Evolutionary conservation across 2,113 vertebrate species (phyloP), one percentile per base, ranked within the genome.

Genomic region (Cygnus atratus): DNA sequence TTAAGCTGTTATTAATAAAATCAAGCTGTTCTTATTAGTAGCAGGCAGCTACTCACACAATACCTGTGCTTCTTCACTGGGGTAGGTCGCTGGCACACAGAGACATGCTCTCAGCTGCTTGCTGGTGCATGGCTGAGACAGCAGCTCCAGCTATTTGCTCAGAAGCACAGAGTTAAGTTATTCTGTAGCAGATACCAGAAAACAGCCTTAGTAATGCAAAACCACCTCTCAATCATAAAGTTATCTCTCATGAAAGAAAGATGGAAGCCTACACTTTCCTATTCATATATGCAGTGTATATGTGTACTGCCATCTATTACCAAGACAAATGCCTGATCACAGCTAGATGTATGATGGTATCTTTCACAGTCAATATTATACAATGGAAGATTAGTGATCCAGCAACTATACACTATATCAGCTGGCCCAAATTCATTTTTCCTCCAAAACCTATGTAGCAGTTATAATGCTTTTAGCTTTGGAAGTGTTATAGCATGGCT

Each of bases 51-150:
- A 10, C n/a, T 90, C 18, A 41, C 18, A 12, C 20, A 61, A 35
- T 4, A 12, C 0, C 0, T 20, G 31, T 20, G 0, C 20, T 59
- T 78, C 20, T 35, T 37, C 39, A 20, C 10, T 22, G 7, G 6
- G 0, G 0, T 11, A 1, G 57, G 39, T 62, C 20, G 17, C 24
- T 10, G 14, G 12, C 31, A 6, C 8, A 3, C 14, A 63, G 11
- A 20, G 61, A 24, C 39, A 2, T 37, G 75, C 0, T 0, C 26
- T 67, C 0, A 0, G 33, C 83, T 87, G 29, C 3, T 1, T 1
- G 4, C 21, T 8, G 3, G 25, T 18, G 25, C 1, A 2, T 0
- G 0, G 31, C 22, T 33, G 44, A 29, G 58, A 54, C 18, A 13
- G 43, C 33, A 76, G 58, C 26, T 43, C 33, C 44, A 73, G 13